phyloP scores from a whole-genome alignment of 2,113 vertebrate genomes.

The Progne subis region DNA sequence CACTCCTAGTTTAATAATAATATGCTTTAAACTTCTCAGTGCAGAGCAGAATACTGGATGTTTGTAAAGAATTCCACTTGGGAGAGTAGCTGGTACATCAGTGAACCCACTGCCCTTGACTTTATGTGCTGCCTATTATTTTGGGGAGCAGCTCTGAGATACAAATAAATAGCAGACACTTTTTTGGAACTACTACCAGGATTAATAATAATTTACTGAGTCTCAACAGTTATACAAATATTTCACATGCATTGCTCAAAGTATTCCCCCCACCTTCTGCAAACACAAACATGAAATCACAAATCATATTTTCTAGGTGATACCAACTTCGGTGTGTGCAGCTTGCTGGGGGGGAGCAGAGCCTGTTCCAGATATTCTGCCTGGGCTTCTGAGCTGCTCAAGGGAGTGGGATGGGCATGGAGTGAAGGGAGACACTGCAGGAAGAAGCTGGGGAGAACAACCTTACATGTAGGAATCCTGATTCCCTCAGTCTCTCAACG shows the following conservation, averaged over 20 bases:
- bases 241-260: neutral
- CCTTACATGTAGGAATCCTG: neutral
- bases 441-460: neutral
- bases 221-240: neutral
- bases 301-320: neutral
- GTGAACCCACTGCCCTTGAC: neutral
- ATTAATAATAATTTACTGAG: neutral
- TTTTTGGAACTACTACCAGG: neutral
- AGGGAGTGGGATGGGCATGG: rapidly evolving
- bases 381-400: neutral
- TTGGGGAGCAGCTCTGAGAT: neutral
- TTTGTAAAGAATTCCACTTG: neutral
- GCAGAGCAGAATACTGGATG: neutral
- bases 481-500: neutral
- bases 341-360: neutral
- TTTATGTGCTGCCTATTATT: neutral
- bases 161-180: neutral
- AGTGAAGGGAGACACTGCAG: neutral
- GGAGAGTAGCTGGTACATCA: neutral
- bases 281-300: neutral
- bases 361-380: neutral
- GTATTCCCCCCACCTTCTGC: neutral
- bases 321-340: neutral
- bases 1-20: neutral
- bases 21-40: neutral